Conservation (phyloP, 2,113 vertebrate genomes). For the Heliornis fulica region DNA sequence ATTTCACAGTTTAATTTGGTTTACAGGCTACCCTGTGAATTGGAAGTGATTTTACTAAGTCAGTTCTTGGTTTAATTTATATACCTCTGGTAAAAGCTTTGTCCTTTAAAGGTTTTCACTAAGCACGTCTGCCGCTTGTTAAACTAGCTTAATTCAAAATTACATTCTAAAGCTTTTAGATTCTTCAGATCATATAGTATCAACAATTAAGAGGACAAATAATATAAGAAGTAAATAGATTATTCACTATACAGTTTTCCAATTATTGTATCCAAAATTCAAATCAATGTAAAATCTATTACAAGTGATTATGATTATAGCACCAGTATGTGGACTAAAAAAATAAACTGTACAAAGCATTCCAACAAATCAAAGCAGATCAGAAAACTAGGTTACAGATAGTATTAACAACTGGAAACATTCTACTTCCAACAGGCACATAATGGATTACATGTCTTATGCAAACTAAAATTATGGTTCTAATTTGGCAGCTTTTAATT, state of each 20-base stretch:
- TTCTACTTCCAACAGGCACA: background rate
- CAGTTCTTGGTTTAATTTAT: background rate
- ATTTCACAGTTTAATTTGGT: background rate
- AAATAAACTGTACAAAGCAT: background rate
- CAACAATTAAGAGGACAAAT: background rate
- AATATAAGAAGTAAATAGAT: background rate
- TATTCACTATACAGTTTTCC: background rate
- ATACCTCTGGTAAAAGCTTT: background rate
- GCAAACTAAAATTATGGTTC: background rate
- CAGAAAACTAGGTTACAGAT: slow-evolving; percentile 3
- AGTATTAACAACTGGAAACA: background rate
- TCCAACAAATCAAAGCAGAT: background rate
- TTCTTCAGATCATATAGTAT: background rate
- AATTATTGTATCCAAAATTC: background rate
- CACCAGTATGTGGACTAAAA: background rate
- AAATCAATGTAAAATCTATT: background rate
- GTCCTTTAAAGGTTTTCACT: background rate
- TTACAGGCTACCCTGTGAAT: background rate
- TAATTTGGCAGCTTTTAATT: slow-evolving; percentile 22
- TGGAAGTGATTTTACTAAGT: background rate
- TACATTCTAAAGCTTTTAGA: background rate
- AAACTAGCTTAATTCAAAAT: background rate
- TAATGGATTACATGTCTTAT: background rate
- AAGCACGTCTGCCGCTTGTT: background rate
- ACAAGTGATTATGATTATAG: background rate